phyloP scores from a whole-genome alignment of 2,797 vertebrate species.

The Sebastes steindachneri region DNA sequence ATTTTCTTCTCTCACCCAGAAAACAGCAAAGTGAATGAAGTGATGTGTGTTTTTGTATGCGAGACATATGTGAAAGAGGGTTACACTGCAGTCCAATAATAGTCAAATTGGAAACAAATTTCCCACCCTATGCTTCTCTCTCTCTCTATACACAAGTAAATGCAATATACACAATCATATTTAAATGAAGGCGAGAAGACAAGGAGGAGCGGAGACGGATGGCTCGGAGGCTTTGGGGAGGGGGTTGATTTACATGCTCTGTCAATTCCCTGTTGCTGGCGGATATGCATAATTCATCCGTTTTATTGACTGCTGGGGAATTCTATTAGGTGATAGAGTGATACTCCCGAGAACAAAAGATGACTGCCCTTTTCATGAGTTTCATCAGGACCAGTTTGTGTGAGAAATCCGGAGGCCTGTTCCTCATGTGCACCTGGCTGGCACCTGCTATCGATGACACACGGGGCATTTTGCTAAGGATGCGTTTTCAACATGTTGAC shows the following conservation, averaged over 20 bases:
- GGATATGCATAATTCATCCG: constrained; percentile 80
- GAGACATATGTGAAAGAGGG: neutral
- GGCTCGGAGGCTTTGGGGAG: constrained; percentile 51
- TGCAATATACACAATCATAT: constrained; percentile 67
- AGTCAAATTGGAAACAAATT: constrained; percentile 59
- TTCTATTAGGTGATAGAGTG: constrained; percentile 77
- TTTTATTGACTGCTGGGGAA: constrained; percentile 78
- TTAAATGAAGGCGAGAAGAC: constrained; percentile 67
- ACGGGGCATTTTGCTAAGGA: neutral
- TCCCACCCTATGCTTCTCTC: constrained; percentile 11
- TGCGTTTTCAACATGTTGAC: constrained; percentile 35
- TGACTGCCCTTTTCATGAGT: constrained; percentile 69
- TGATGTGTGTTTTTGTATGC: neutral
- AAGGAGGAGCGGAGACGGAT: constrained; percentile 51
- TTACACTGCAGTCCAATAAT: constrained; percentile 21
- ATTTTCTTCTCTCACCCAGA: neutral
- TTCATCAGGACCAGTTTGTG: constrained; percentile 41
- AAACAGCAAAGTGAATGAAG: neutral
- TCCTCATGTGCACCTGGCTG: neutral
- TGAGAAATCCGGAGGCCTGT: constrained; percentile 14
- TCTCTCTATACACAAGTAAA: constrained; percentile 65
- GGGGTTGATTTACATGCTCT: constrained; percentile 78
- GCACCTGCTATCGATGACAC: constrained; percentile 28
- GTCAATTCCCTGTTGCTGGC: constrained; percentile 68
- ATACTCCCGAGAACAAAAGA: constrained; percentile 75